Evolutionary conservation across 2,113 vertebrate genomes (phyloP), one percentile per base, ranked within the genome.

Genomic region (Lophura nycthemera): DNA sequence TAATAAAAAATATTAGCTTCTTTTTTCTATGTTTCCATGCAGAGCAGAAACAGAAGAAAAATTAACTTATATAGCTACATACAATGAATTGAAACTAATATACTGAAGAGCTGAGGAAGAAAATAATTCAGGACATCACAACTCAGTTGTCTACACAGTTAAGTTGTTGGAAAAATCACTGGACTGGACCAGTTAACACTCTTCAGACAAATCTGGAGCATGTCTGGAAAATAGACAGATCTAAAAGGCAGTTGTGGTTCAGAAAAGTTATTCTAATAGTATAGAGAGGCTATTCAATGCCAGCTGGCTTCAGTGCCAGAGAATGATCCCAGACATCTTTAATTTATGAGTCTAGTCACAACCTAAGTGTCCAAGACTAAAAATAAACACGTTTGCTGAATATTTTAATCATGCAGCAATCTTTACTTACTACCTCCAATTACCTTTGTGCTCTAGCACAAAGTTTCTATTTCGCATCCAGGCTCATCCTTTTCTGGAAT

Each of bases 321-420:
- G 90, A 66, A 75, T 72, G 1, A 78, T 79, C 17, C 45, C 48
- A 92, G 50, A 48, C 30, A 78, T 65, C 34, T 89, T 91, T 82
- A 82, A 90, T 93, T 92, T 89, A 88, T 36, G 32, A 69, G 38
- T 72, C 25, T 52, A 76, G 70, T 78, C 52, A 82, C 30, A 91
- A 38, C 5, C 38, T 67, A 71, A 71, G 81, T 66, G 74, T 69
- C 60, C 74, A 61, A n/a, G 34, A 48, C 43, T 87, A 79, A 95
- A 95, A 95, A 92, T 61, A 95, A 81, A 82, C 18, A 32, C 29
- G 65, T 73, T 79, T 18, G 34, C 47, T 69, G 47, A 69, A 76
- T 93, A 92, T 95, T 92, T 90, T 52, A 92, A 82, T 88, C 18
- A 56, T 36, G 32, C 12, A 81, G 17, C 13, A 50, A 29, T 81